These are phyloP conservation scores for Antheraea pernyi DNA, from an alignment of 1,140 invertebrate species.

Conservation along the genomic window DNA sequence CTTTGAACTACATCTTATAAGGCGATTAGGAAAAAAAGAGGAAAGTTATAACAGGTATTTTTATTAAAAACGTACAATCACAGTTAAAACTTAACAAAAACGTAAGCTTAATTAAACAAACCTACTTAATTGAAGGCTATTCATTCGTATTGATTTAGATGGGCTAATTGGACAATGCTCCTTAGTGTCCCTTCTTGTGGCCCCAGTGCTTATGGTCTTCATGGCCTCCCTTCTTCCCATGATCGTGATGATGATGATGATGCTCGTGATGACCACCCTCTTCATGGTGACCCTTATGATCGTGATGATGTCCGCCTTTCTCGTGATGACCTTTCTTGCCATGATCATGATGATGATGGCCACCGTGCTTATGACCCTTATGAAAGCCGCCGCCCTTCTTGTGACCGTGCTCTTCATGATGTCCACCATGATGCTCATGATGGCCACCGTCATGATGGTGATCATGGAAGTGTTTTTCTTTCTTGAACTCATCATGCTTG, in stretches of 20 bases:
- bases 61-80: constrained; percentile 9
- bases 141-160: constrained; percentile 32
- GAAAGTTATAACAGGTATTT: constrained; percentile 11
- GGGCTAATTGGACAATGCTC: constrained; percentile 31
- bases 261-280: constrained; percentile 80
- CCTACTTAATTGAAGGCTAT: constrained; percentile 41
- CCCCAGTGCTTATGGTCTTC: constrained; percentile 78
- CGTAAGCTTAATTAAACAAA: constrained; percentile 46
- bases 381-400: constrained; percentile 85
- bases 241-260: constrained; percentile 81
- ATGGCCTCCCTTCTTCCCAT: constrained; percentile 83
- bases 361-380: constrained; percentile 83
- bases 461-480: constrained; percentile 84
- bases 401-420: constrained; percentile 83
- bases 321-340: constrained; percentile 86
- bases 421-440: constrained; percentile 82
- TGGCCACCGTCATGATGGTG: constrained; percentile 86
- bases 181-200: constrained; percentile 78
- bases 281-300: constrained; percentile 72
- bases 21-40: constrained; percentile 1
- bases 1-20: neutral
- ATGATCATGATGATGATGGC: constrained; percentile 83
- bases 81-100: constrained; percentile 33
- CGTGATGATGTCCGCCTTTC: constrained; percentile 80
- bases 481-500: constrained; percentile 85